Percentiles rank a stretch among this genome's conserved stretches.
phyloP scores from a whole-genome alignment of 2,113 vertebrate genomes.

The Ciconia maguari region DNA sequence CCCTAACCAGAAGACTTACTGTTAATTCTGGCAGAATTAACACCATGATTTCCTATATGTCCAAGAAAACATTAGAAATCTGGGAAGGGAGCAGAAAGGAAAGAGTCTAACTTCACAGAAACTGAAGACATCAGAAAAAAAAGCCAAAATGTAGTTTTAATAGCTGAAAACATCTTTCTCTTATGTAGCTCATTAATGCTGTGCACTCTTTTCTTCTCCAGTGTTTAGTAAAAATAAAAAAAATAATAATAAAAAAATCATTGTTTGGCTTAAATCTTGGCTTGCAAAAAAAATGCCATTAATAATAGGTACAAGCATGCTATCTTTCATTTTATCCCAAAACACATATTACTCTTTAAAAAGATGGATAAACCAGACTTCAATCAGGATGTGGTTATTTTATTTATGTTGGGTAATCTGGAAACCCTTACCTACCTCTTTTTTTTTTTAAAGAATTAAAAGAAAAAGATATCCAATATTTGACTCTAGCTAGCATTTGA shows the following conservation, averaged over 20 bases:
- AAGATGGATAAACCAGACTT: neutral
- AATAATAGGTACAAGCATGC: neutral
- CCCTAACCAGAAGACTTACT: neutral
- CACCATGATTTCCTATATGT: neutral
- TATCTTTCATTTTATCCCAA: neutral
- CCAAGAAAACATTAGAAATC: neutral
- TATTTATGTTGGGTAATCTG: neutral
- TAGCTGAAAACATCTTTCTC: neutral
- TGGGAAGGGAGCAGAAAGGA: neutral
- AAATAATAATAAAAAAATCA: neutral
- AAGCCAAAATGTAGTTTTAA: neutral
- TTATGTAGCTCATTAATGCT: neutral
- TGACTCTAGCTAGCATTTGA: neutral
- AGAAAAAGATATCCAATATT: neutral
- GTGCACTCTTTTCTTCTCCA: neutral
- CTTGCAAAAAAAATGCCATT: neutral
- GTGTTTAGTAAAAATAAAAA: neutral
- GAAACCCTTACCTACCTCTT: neutral
- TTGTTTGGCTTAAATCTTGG: constrained; percentile 8
- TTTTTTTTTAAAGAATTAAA: neutral
- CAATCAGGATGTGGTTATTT: neutral
- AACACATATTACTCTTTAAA: neutral
- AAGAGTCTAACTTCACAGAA: neutral
- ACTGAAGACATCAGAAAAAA: neutral
- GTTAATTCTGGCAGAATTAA: constrained; percentile 3